A percentile compares a stretch with the other conserved stretches of the same genome.
Conservation (phyloP, 2,797 vertebrate species). For the Paramormyrops hopkinsi region DNA sequence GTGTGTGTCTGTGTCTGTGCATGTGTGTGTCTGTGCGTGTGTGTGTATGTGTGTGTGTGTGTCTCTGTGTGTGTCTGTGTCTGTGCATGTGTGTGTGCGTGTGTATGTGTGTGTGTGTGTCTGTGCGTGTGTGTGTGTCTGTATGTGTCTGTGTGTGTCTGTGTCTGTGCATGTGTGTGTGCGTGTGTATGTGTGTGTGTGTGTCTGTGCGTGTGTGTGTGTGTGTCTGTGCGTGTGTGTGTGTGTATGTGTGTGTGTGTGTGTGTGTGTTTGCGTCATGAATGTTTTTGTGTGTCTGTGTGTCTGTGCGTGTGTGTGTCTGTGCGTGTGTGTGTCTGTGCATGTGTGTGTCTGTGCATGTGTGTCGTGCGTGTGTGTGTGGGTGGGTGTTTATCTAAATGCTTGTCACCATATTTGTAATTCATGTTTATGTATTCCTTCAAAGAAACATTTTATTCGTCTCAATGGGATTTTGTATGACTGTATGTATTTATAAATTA, state of each 20-base stretch:
- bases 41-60: not conserved
- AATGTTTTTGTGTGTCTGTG: not conserved
- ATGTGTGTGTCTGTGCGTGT: not conserved
- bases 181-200: not conserved
- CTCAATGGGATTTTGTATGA: not conserved
- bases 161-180: not conserved
- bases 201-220: no score
- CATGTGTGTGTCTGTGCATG: not conserved
- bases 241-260: not conserved
- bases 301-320: no score
- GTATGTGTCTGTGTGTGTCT: not conserved
- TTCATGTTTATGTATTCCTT: not conserved
- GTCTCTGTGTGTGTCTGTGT: not conserved
- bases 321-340: no score
- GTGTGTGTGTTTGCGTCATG: not conserved
- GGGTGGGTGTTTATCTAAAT: not conserved
- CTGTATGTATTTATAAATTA: not conserved
- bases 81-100: not conserved
- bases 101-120: not conserved
- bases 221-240: no score
- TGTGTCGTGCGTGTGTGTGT: not conserved
- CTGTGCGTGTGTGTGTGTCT: not conserved
- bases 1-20: no score
- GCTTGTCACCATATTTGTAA: not conserved
- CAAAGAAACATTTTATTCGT: not conserved